Percentiles rank a stretch among this genome's conserved stretches.
These are phyloP conservation scores for Furnarius figulus DNA, from an alignment of 2,113 vertebrate genomes.

Conservation along the genomic window DNA sequence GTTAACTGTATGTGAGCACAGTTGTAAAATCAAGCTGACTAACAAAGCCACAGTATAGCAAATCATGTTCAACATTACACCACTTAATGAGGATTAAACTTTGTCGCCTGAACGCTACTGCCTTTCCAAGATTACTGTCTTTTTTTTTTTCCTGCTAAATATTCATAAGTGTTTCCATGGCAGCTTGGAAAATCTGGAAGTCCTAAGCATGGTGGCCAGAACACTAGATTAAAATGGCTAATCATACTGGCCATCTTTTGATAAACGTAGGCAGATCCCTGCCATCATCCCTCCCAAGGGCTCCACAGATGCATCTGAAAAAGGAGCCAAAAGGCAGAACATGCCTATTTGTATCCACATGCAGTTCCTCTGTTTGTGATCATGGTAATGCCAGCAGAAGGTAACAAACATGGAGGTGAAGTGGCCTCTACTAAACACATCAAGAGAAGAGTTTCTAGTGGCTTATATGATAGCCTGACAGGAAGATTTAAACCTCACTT, in stretches of 20 bases:
- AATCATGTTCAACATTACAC: background rate
- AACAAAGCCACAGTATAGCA: background rate
- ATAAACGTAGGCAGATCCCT: background rate
- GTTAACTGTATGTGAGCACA: background rate
- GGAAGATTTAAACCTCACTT: background rate
- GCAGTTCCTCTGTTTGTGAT: background rate
- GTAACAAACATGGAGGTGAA: background rate
- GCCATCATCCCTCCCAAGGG: background rate
- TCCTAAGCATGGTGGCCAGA: background rate
- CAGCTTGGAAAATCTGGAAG: background rate
- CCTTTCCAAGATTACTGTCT: background rate
- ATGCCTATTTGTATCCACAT: too few relatives aligned
- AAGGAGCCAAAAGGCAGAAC: background rate
- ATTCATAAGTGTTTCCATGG: background rate
- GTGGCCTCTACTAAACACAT: background rate
- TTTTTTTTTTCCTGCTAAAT: background rate
- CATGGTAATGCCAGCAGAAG: background rate
- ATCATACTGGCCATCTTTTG: background rate
- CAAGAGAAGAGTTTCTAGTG: background rate
- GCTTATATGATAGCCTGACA: background rate
- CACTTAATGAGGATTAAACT: constrained; percentile 27
- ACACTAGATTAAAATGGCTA: background rate
- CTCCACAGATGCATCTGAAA: background rate
- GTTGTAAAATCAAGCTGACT: constrained; percentile 20
- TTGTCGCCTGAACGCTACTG: background rate